Percentiles rank a stretch among this genome's conserved stretches.
Evolutionary conservation across 2,113 vertebrate species (phyloP).

Genomic region (Alosa alosa): DNA sequence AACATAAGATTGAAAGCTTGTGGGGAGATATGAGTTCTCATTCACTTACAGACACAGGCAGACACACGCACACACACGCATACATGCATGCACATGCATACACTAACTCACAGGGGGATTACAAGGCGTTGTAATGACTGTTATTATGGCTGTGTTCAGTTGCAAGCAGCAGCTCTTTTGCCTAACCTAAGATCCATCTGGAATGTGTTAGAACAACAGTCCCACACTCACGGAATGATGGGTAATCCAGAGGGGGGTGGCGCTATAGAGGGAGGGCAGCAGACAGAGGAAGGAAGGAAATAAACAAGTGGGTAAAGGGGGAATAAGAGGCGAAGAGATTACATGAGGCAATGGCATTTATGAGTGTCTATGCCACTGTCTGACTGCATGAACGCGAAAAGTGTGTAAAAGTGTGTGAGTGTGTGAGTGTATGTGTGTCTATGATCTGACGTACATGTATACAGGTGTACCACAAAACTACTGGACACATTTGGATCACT

Average conservation of each 20-base stretch:
- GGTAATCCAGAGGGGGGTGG: conserved; percentile 21
- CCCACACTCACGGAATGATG: conserved; percentile 4
- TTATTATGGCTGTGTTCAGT: conserved; percentile 26
- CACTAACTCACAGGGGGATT: conserved; percentile 16
- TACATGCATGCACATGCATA: neutral
- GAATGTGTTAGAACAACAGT: conserved; percentile 44
- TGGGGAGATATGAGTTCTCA: too few species aligned
- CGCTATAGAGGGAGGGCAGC: neutral
- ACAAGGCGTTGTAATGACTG: neutral
- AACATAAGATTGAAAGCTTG: neutral
- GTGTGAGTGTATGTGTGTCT: conserved; percentile 1
- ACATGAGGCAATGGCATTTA: neutral
- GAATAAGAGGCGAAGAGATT: neutral
- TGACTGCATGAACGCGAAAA: too few species aligned
- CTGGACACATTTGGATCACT: neutral
- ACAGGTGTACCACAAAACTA: neutral
- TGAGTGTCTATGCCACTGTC: neutral
- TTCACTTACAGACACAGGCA: neutral
- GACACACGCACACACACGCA: conserved; percentile 27
- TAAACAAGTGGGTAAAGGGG: neutral
- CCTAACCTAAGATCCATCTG: conserved; percentile 35
- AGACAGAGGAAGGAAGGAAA: neutral
- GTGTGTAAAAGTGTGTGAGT: neutral
- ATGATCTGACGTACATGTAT: neutral
- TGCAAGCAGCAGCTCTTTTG: neutral